Evolutionary conservation across 2,888 invertebrate species (phyloP), one percentile per base, ranked within the genome.

Genomic region (Keiferia lycopersicella): DNA sequence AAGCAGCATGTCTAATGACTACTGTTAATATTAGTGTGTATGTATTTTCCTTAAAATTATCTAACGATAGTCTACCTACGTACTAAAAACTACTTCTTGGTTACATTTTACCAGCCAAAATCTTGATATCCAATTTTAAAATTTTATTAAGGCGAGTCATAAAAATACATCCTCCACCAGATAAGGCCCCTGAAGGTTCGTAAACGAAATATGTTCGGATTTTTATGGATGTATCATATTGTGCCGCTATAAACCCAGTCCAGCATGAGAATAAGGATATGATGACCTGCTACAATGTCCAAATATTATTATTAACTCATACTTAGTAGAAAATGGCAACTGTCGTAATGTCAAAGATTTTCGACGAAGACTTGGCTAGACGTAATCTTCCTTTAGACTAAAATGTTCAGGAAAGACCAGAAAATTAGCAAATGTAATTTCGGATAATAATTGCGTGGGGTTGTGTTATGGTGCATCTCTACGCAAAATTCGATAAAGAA

Each of bases 171-270:
- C 61, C 71, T 66, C 67, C 69, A 68, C 65, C 67, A 74, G 76
- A 78, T 78, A 78, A 77, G 73, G 76, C 63, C 71, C 70, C 70
- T 72, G 73, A 72, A 73, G 71, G 72, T 72, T 72, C 78, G 75
- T 62, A 41, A 81, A 82, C 79, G 75, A 72, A 76, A 83, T 82
- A 79, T 74, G 73, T 68, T 69, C 72, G 78, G 79, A 80, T 79
- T 85, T 84, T 85, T 84, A 85, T 80, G 81, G 82, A 12, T 41
- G 41, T 14, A 41, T 41, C 83, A 79, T 81, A 84, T 83, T 82
- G 83, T 57, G 48, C 81, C 80, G 76, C 74, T 78, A 76, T 85
- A 85, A 83, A 83, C 74, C 80, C 77, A 71, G 68, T 73, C 83
- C 83, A 84, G 83, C 83, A 14, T 41, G 12, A 82, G 79, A 80